Base-by-base conservation (phyloP, 1,140 invertebrate genomes). In the Colletes gigas region DNA sequence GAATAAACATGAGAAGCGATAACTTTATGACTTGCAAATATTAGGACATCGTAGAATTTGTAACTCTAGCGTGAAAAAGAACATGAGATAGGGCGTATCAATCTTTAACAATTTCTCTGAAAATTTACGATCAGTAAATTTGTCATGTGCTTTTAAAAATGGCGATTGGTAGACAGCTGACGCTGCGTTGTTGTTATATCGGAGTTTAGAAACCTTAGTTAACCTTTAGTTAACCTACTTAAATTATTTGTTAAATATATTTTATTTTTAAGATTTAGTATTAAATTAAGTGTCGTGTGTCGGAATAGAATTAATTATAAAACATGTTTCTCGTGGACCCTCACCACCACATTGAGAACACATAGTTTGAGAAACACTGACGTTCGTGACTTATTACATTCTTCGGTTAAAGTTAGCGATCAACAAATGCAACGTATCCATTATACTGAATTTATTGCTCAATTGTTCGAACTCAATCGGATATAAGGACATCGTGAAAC, bases 161-260 rank as follows among this genome's bases (percentile, higher is more conserved):
- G 10, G n/a, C n/a, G n/a, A n/a, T 39, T 59, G 78, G 78, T 67
- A n/a, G 70, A 75, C 54, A 67, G 78, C 63, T 75, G 78, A 80
- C 78, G 47, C 5, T 41, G 57, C 10, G 4, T 57, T 72, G 12
- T 12, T 52, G 7, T 41, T 41, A 39, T 66, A 75, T 80, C 78
- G 78, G 30, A 30, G 2, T 30, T 67, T 75, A 67, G 59, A 67
- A n/a, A n/a, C n/a, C n/a, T n/a, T n/a, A n/a, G n/a, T n/a, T n/a
- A n/a, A n/a, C n/a, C n/a, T n/a, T n/a, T n/a, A n/a, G n/a, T n/a
- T n/a, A n/a, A n/a, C 30, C 30, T 30, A 30, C 30, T 30, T 30
- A 30, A 30, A 30, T 30, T 30, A 30, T 30, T 30, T 30, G 30
- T 30, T 30, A 30, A 30, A 30, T 30, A 30, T 30, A 30, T 30